Evolutionary conservation across 2,888 invertebrate species (phyloP), one percentile per base, ranked within the genome.

Genomic region (Osmoderma eremita): DNA sequence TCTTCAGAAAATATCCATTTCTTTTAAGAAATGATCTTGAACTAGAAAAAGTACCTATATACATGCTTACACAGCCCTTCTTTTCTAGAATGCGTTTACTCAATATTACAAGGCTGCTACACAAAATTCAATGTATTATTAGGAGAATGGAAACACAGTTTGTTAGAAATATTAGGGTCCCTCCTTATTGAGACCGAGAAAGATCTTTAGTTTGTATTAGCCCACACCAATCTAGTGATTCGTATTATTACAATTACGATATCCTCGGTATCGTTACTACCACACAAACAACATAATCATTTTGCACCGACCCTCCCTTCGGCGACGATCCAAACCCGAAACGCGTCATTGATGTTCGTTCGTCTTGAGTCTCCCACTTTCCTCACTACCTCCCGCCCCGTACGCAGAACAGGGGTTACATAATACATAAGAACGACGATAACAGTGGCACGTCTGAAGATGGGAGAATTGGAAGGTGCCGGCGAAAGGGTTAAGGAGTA

Each of bases 301-400:
- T 61, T 45, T 61, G 45, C 58, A 61, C 58, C 58, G 10, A 24
- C 18, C 58, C 30, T 8, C 30, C 58, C 58, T 17, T 38, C 58
- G 13, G 30, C 42, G 42, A 42, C 36, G 30, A 30, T 6, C 58
- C 30, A n/a, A 39, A 56, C 56, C 13, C n/a, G 22, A 39, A 30
- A 30, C 24, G 24, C 58, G 24, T 61, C 58, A 30, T 61, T 48
- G 48, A 45, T 45, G 58, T 56, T 68, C 69, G 63, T 68, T 45
- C 51, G 65, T 65, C 61, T 65, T 50, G 64, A 69, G 68, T 65
- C 67, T 67, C 67, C 74, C 73, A 73, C 68, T 65, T 70, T 72
- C 74, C 72, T 69, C n/a, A n/a, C n/a, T n/a, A n/a, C 15, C 41
- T 13, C 22, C 50, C 20, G 15, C 38, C 53, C 51, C 17, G 51